Conservation (phyloP, 2,888 invertebrate species). For the Plagodis dolabraria region DNA sequence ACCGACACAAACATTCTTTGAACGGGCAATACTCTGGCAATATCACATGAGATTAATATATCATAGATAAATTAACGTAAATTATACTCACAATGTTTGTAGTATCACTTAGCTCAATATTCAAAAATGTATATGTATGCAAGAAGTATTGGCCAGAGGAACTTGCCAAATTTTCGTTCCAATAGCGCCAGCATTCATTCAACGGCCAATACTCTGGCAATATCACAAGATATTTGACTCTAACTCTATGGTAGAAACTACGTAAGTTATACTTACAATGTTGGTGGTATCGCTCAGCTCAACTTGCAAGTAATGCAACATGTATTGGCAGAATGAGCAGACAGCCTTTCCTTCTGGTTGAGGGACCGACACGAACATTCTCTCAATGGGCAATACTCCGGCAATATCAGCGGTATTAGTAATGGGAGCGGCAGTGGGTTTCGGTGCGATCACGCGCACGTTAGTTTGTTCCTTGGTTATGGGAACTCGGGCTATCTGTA, state of each 20-base stretch:
- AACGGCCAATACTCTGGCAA: conserved; percentile 68
- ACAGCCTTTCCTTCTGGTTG: conserved; percentile 65
- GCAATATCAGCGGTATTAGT: conserved; percentile 12
- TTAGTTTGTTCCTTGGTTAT: conserved; percentile 36
- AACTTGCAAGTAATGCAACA: conserved; percentile 91
- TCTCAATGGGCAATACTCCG: conserved; percentile 76
- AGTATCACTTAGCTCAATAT: conserved; percentile 88
- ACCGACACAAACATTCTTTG: conserved; percentile 71
- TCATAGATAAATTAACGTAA: conserved; percentile 2
- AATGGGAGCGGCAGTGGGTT: not conserved
- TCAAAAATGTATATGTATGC: conserved; percentile 91
- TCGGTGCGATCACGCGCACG: not conserved
- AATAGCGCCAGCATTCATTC: conserved; percentile 65
- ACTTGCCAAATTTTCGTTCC: conserved; percentile 83
- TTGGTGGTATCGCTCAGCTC: conserved; percentile 87
- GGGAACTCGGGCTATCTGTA: conserved; percentile 51
- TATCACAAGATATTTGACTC: not conserved
- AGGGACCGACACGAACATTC: conserved; percentile 65
- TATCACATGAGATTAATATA: conserved; percentile 2
- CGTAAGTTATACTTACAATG: conserved; percentile 77
- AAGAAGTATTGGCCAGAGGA: conserved; percentile 93
- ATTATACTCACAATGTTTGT: conserved; percentile 83
- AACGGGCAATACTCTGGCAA: conserved; percentile 68
- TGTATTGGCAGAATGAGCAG: conserved; percentile 93
- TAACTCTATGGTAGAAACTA: not conserved